A percentile compares a stretch with the other conserved stretches of the same genome.
These are phyloP conservation scores for Andrena dorsata DNA, from an alignment of 2,888 invertebrate species.

Conservation along the genomic window DNA sequence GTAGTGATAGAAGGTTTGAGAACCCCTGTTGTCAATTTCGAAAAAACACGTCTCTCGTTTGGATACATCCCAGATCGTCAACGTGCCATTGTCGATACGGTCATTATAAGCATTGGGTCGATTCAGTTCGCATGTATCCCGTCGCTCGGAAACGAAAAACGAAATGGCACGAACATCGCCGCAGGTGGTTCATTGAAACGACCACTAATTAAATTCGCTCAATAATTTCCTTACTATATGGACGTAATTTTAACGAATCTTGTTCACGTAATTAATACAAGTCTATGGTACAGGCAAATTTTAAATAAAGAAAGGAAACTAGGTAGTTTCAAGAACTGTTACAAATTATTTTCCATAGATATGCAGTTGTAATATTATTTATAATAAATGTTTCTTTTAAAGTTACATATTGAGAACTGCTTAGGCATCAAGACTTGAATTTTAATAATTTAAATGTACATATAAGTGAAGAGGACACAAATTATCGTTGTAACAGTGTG, in stretches of 20 bases:
- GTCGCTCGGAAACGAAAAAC: not conserved
- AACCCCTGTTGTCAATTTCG: not conserved
- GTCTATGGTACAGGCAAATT: not conserved
- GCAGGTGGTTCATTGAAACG: not conserved
- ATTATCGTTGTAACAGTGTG: too few relatives aligned
- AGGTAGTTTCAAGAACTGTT: too few relatives aligned
- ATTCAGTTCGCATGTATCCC: constrained; percentile 1
- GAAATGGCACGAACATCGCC: not conserved
- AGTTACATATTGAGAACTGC: too few relatives aligned
- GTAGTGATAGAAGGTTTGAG: not conserved
- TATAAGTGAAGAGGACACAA: too few relatives aligned
- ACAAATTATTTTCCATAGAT: too few relatives aligned
- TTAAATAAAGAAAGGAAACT: not conserved
- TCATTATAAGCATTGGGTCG: not conserved
- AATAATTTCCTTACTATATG: not conserved
- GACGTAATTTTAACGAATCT: not conserved
- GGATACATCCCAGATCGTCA: not conserved
- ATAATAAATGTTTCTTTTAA: too few relatives aligned
- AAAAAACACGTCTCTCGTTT: not conserved
- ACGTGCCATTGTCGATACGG: not conserved
- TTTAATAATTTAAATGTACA: too few relatives aligned
- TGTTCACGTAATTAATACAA: not conserved
- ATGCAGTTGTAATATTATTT: too few relatives aligned
- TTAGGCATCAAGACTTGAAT: too few relatives aligned
- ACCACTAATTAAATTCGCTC: constrained; percentile 30